phyloP scores from a whole-genome alignment of 92 coral and sea anemone species.

The Parazoanthus swiftii region DNA sequence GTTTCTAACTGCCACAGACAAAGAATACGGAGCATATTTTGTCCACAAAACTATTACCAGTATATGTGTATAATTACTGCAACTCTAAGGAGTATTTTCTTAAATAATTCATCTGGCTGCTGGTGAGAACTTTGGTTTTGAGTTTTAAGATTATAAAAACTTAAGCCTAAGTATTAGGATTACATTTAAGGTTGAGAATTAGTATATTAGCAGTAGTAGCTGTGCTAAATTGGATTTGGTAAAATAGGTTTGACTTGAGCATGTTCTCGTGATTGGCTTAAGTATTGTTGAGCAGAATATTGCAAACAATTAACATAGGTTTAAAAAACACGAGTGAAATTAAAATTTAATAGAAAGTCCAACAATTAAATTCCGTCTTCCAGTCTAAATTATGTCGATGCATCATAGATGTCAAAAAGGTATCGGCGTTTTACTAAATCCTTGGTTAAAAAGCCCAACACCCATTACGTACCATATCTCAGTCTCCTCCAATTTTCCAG shows the following conservation, averaged over 20 bases:
- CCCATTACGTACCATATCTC: constrained; percentile 38
- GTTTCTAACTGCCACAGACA: not conserved
- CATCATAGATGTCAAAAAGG: not conserved
- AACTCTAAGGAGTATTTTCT: not conserved
- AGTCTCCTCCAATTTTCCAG: constrained; percentile 41
- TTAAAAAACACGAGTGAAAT: too few species aligned
- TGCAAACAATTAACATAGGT: not conserved
- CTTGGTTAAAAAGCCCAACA: not conserved
- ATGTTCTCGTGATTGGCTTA: not conserved
- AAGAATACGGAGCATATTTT: not conserved
- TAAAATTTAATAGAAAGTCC: too few species aligned
- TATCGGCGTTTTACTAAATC: not conserved
- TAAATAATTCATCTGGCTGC: not conserved
- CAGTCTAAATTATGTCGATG: not conserved
- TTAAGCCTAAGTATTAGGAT: not conserved
- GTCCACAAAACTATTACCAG: not conserved
- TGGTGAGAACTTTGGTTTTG: too few species aligned
- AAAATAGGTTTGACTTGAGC: too few species aligned
- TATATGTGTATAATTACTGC: not conserved
- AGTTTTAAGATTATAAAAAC: not conserved
- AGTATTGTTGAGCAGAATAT: not conserved
- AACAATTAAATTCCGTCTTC: not conserved
- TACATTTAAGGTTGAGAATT: not conserved
- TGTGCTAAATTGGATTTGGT: too few species aligned
- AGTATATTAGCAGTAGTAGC: not conserved